Conservation (phyloP, 2,113 vertebrate species). For the Cebus imitator region DNA sequence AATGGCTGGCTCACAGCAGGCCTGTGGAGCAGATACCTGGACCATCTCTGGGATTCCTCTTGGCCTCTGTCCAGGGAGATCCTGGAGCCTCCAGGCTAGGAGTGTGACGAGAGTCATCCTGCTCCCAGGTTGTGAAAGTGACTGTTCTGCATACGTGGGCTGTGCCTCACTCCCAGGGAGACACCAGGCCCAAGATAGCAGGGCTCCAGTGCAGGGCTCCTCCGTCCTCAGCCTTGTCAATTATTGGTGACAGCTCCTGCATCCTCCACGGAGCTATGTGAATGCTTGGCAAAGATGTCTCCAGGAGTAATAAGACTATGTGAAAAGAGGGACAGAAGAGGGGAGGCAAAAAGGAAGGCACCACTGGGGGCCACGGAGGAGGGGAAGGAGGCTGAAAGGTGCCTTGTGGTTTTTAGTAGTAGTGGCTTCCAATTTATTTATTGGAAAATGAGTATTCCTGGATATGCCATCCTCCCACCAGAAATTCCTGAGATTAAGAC, state of each 20-base stretch:
- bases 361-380: fast-evolving
- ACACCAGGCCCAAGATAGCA: background rate
- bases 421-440: background rate
- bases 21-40: background rate
- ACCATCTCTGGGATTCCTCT: background rate
- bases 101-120: background rate
- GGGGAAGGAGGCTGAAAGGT: background rate
- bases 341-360: background rate
- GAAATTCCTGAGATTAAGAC: background rate
- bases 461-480: background rate
- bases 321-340: background rate
- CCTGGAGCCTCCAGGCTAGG: background rate
- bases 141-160: background rate
- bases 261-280: background rate
- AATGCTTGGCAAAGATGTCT: background rate
- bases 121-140: background rate
- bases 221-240: background rate
- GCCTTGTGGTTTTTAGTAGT: background rate
- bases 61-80: background rate
- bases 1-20: background rate
- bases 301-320: too few relatives aligned
- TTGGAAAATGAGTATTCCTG: background rate
- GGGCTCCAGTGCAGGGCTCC: too few relatives aligned
- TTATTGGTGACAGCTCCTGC: background rate
- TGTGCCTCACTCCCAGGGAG: background rate